phyloP scores from a whole-genome alignment of 2,113 vertebrate genomes.

The Muntiacus reevesi region DNA sequence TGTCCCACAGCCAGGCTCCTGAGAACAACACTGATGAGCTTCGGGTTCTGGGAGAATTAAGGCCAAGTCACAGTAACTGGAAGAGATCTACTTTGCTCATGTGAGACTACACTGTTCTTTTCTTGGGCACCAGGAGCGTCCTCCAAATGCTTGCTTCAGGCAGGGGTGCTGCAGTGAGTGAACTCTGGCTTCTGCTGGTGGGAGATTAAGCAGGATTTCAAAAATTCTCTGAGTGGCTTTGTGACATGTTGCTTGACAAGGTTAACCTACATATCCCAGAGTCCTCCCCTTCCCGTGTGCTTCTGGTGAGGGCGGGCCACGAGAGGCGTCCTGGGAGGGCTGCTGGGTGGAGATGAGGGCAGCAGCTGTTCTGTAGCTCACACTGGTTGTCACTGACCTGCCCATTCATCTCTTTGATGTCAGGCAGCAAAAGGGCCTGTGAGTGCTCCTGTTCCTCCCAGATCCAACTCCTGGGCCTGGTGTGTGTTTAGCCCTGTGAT shows the following conservation, averaged over 20 bases:
- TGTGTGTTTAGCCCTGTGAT: background rate
- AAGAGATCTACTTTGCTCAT: background rate
- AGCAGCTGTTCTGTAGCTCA: background rate
- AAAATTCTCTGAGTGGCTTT: background rate
- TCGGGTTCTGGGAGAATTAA: slow-evolving; percentile 18
- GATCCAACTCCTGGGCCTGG: background rate
- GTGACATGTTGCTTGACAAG: background rate
- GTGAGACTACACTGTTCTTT: background rate
- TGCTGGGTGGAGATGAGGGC: background rate
- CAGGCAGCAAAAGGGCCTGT: background rate
- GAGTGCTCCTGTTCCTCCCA: background rate
- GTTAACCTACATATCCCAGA: slow-evolving; percentile 12
- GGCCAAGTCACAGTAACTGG: background rate
- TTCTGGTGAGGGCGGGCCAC: background rate
- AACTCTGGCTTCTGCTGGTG: background rate
- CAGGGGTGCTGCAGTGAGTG: background rate
- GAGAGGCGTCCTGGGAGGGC: background rate
- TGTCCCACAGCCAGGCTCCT: slow-evolving; percentile 2
- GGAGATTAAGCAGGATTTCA: background rate
- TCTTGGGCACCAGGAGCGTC: background rate
- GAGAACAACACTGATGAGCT: background rate
- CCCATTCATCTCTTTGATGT: accelerated
- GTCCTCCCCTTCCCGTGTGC: background rate
- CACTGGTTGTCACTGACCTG: background rate
- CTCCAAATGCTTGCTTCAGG: background rate